phyloP scores from a whole-genome alignment of 2,113 vertebrate genomes.

The Vidua chalybeata region DNA sequence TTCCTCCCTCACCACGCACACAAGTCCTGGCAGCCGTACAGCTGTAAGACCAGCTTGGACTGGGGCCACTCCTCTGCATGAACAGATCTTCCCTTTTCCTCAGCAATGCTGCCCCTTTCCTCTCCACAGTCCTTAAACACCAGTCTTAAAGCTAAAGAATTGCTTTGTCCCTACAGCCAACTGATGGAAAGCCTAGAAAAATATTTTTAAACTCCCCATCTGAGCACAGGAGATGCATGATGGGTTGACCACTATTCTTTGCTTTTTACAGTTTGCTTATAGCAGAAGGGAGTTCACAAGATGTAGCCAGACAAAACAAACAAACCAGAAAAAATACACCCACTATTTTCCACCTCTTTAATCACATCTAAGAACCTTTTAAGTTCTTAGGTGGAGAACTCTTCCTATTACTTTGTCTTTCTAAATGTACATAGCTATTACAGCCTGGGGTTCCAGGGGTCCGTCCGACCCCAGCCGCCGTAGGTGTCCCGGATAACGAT shows the following conservation, averaged over 20 bases:
- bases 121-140: not conserved
- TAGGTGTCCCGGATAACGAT: too few relatives aligned
- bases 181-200: not conserved
- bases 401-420: not conserved
- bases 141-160: not conserved
- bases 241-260: not conserved
- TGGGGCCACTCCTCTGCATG: not conserved
- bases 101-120: not conserved
- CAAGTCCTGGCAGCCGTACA: not conserved
- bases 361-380: not conserved
- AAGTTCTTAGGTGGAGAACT: not conserved
- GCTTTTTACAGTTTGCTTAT: not conserved
- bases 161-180: not conserved
- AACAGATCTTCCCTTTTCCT: not conserved
- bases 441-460: too few relatives aligned
- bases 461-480: too few relatives aligned
- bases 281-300: not conserved
- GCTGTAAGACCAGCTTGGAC: not conserved
- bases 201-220: not conserved
- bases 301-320: not conserved
- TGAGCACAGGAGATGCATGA: not conserved
- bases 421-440: not conserved
- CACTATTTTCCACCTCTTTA: not conserved
- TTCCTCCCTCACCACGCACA: not conserved
- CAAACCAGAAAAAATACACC: not conserved